Evolutionary conservation across 2,888 invertebrate species (phyloP).

Genomic region (Leucozona laternaria): DNA sequence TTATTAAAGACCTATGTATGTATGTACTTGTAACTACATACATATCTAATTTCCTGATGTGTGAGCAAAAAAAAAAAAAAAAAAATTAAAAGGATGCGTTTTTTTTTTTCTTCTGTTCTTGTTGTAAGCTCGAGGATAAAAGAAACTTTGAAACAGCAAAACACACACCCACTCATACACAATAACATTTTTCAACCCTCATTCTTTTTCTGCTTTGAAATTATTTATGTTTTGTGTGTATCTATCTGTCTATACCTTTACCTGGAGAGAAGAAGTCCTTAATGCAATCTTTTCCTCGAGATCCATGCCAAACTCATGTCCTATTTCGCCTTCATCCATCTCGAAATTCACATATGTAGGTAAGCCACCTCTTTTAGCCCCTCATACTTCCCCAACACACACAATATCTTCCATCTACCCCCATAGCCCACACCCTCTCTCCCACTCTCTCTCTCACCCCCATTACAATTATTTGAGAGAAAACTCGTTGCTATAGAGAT

Average conservation of each 20-base stretch:
- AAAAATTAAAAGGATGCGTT: slow-evolving; percentile 56
- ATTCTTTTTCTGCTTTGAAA: slow-evolving; percentile 60
- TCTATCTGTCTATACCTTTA: slow-evolving; percentile 6
- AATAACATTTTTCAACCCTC: slow-evolving; percentile 59
- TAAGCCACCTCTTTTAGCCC: not conserved
- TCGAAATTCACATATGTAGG: slow-evolving; percentile 14
- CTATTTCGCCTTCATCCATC: slow-evolving; percentile 36
- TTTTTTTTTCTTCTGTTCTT: slow-evolving; percentile 25
- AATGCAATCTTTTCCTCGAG: slow-evolving; percentile 58
- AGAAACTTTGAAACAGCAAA: slow-evolving; percentile 21
- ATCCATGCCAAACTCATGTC: slow-evolving; percentile 52
- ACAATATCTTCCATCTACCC: not conserved
- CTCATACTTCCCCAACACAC: not conserved
- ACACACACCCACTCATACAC: not conserved
- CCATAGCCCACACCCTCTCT: not conserved
- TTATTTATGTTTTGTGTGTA: slow-evolving; percentile 53
- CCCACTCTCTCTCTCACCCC: not conserved
- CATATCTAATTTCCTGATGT: slow-evolving; percentile 64
- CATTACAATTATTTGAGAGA: slow-evolving; percentile 8
- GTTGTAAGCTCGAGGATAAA: slow-evolving; percentile 21
- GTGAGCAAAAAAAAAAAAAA: not conserved
- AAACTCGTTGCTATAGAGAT: slow-evolving; percentile 51
- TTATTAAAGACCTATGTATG: slow-evolving; percentile 39
- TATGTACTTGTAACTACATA: not conserved
- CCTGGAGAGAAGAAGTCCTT: slow-evolving; percentile 63